Evolutionary conservation across 2,113 vertebrate genomes (phyloP).

Genomic region (Colaptes auratus): DNA sequence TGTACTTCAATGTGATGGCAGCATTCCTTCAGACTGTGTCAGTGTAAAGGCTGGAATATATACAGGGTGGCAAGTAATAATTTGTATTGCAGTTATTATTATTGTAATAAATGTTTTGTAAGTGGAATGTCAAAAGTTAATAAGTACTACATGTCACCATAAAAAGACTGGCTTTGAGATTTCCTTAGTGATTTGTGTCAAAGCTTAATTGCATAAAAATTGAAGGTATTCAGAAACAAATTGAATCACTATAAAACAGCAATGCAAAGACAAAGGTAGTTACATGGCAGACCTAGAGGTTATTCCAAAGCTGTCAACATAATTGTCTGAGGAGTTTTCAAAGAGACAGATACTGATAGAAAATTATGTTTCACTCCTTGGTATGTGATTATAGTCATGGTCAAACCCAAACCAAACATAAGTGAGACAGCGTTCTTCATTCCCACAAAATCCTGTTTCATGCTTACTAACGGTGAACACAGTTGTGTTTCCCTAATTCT

Average conservation of each 20-base stretch:
- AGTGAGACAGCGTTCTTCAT: not conserved
- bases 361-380: not conserved
- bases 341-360: constrained; percentile 22
- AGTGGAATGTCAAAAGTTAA: constrained; percentile 18
- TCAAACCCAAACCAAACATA: not conserved
- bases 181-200: constrained; percentile 47
- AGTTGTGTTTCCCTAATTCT: not conserved
- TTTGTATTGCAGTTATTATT: constrained; percentile 15
- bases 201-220: constrained; percentile 53
- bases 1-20: too few species aligned
- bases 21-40: not conserved
- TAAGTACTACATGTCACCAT: constrained; percentile 1
- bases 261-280: constrained; percentile 1
- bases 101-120: constrained; percentile 19
- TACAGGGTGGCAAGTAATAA: not conserved
- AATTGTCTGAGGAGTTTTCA: constrained; percentile 35
- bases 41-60: not conserved
- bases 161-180: constrained; percentile 37
- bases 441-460: not conserved
- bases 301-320: constrained; percentile 4
- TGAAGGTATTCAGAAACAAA: constrained; percentile 57
- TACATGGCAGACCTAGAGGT: constrained; percentile 10
- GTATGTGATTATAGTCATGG: not conserved
- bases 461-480: not conserved
- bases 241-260: constrained; percentile 39